Conservation (phyloP, 2,888 invertebrate species). For the Sphinx pinastri region DNA sequence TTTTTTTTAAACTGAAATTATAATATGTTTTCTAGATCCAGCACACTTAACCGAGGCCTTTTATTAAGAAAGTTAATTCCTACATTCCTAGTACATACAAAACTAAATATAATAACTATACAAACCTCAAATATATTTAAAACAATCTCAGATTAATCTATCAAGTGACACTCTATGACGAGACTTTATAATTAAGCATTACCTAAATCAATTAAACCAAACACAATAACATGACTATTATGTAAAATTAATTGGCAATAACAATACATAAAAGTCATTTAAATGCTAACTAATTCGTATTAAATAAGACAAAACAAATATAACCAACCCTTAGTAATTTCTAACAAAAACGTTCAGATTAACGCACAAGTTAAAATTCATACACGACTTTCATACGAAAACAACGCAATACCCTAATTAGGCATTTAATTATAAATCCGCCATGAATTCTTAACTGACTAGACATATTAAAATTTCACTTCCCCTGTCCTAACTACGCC, state of each 20-base stretch:
- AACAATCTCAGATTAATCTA: too few relatives aligned
- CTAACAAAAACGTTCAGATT: conserved; percentile 45
- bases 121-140: too few relatives aligned
- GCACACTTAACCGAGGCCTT: too few relatives aligned
- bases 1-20: too few relatives aligned
- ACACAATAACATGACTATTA: neutral
- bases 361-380: conserved; percentile 62
- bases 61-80: too few relatives aligned
- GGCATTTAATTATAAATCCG: conserved; percentile 81
- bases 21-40: too few relatives aligned
- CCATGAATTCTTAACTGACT: conserved; percentile 81
- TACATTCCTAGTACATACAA: too few relatives aligned
- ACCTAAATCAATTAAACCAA: neutral
- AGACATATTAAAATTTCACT: conserved; percentile 82
- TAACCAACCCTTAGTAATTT: conserved; percentile 37
- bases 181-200: neutral
- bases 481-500: conserved; percentile 70
- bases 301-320: conserved; percentile 25
- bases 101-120: too few relatives aligned
- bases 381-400: conserved; percentile 58
- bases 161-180: too few relatives aligned
- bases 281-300: neutral
- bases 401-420: conserved; percentile 76
- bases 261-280: neutral
- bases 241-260: neutral